A percentile compares a stretch with the other conserved stretches of the same genome.
Conservation (phyloP, 2,113 vertebrate species). For the Mirza zaza region DNA sequence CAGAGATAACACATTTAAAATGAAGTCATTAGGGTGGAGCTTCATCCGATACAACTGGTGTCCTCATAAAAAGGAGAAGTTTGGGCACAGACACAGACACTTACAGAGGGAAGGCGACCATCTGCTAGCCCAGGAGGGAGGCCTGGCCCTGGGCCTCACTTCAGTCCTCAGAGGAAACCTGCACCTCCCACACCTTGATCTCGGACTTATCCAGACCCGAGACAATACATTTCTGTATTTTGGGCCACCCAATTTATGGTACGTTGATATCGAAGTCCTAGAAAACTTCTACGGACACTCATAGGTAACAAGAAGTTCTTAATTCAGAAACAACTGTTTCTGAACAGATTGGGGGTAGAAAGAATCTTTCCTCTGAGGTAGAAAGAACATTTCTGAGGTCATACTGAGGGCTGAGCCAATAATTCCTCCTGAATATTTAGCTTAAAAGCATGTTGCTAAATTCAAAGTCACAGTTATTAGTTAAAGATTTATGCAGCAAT, state of each 20-base stretch:
- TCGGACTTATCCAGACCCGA: background rate
- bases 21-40: too few relatives aligned
- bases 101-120: rapidly evolving
- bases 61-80: background rate
- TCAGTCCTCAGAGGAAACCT: rapidly evolving
- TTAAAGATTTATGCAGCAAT: background rate
- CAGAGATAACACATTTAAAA: background rate
- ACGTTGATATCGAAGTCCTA: too few relatives aligned
- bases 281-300: rapidly evolving
- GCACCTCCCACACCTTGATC: background rate
- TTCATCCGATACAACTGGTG: rapidly evolving
- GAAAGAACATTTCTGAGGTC: background rate
- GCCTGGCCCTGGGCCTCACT: background rate
- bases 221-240: background rate
- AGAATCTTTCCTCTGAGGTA: background rate
- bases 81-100: background rate
- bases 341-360: rapidly evolving
- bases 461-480: background rate
- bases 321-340: too few relatives aligned
- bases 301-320: rapidly evolving
- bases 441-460: background rate
- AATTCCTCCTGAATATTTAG: background rate
- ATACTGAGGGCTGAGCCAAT: background rate
- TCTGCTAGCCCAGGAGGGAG: background rate
- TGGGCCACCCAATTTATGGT: rapidly evolving